Conservation (phyloP, 2,888 invertebrate species). For the Bruchidius siliquastri region DNA sequence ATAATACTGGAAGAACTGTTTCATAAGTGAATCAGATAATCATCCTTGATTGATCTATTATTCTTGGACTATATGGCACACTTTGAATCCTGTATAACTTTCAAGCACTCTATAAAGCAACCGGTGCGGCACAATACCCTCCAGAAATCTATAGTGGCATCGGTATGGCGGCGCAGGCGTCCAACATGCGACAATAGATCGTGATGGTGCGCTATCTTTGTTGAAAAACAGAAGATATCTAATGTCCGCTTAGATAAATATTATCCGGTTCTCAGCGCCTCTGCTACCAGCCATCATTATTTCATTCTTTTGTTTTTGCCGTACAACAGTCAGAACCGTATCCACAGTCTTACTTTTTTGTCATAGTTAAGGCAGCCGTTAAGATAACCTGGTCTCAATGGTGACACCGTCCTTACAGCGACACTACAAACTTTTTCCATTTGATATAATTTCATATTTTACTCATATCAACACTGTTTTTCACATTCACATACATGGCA, state of each 20-base stretch:
- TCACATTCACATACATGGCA: no score
- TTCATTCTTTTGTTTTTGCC: constrained; percentile 26
- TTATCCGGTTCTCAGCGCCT: constrained; percentile 38
- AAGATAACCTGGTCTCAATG: no score
- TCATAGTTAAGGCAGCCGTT: background rate
- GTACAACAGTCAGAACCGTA: background rate
- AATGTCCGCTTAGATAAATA: constrained; percentile 42
- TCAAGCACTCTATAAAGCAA: background rate
- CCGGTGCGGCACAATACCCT: no score
- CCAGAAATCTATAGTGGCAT: background rate
- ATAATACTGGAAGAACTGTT: no score
- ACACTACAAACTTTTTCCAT: no score
- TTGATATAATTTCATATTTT: no score
- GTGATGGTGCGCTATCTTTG: constrained; percentile 43
- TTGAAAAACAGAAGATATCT: constrained; percentile 39
- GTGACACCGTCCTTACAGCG: no score
- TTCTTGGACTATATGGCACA: no score
- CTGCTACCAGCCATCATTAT: constrained; percentile 30
- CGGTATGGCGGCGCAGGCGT: constrained; percentile 3
- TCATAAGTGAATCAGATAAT: no score
- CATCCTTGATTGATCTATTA: no score
- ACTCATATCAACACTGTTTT: no score
- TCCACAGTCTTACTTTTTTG: constrained; percentile 6
- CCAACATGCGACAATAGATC: constrained; percentile 40
- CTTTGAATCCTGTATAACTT: no score